phyloP scores from a whole-genome alignment of 2,113 vertebrate genomes.

The Centropus bengalensis region DNA sequence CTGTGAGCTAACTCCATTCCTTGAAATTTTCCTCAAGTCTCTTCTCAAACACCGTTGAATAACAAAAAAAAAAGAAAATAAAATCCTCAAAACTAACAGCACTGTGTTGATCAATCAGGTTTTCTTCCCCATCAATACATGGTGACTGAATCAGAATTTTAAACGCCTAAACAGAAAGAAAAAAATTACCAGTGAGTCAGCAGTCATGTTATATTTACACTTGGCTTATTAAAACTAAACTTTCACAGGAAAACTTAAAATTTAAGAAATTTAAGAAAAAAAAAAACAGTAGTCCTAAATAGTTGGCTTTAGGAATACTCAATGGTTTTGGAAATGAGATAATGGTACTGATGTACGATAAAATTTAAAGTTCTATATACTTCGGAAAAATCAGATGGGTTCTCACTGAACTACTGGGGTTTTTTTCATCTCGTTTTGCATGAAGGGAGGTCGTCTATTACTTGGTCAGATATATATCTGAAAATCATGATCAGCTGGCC shows the following conservation, averaged over 20 bases:
- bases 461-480: not conserved
- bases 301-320: not conserved
- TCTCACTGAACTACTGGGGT: not conserved
- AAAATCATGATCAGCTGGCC: not conserved
- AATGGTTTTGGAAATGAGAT: not conserved
- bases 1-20: slow-evolving; percentile 88
- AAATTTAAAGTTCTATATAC: not conserved
- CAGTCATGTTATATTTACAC: not conserved
- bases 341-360: not conserved
- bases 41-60: not conserved
- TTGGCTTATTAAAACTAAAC: not conserved
- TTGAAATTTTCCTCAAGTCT: slow-evolving; percentile 22
- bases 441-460: not conserved
- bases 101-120: not conserved
- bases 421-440: not conserved
- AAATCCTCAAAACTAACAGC: not conserved
- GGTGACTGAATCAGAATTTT: not conserved
- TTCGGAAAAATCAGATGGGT: not conserved
- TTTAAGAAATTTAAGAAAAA: not conserved
- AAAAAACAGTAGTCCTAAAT: not conserved
- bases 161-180: slow-evolving; percentile 24
- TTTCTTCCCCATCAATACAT: not conserved
- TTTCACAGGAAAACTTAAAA: not conserved
- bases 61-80: no score
- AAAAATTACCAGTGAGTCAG: not conserved